Conservation (phyloP, 2,113 vertebrate genomes). For the Polyodon spathula region DNA sequence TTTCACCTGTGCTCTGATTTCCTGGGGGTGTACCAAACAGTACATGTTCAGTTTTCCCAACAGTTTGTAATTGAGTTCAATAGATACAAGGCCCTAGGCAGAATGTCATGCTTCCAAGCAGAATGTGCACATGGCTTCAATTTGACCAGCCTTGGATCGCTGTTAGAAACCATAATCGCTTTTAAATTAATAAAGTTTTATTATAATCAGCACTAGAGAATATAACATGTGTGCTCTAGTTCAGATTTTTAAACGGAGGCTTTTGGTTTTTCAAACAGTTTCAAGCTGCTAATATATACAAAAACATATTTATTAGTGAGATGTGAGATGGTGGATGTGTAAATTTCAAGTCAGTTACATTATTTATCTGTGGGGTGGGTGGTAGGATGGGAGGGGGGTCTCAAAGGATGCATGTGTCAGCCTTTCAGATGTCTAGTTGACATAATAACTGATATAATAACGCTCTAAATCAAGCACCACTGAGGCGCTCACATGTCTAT, state of each 20-base stretch:
- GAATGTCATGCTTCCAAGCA: slow-evolving; percentile 20
- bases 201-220: not conserved
- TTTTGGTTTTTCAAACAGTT: too few relatives aligned
- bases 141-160: slow-evolving; percentile 4
- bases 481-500: too few relatives aligned
- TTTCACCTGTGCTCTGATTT: slow-evolving; percentile 21
- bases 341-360: too few relatives aligned
- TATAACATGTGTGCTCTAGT: not conserved
- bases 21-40: slow-evolving; percentile 22
- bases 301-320: too few relatives aligned
- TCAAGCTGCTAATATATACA: too few relatives aligned
- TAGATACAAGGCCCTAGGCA: slow-evolving; percentile 19
- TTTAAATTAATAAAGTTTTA: not conserved
- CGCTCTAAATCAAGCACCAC: too few relatives aligned
- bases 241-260: not conserved
- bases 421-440: too few relatives aligned
- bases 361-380: too few relatives aligned
- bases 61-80: slow-evolving; percentile 18
- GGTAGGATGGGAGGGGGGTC: too few relatives aligned
- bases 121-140: slow-evolving; percentile 13
- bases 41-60: slow-evolving; percentile 17
- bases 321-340: too few relatives aligned
- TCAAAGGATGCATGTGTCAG: too few relatives aligned
- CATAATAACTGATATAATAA: too few relatives aligned
- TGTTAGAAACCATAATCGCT: slow-evolving; percentile 4